Percentiles rank a stretch among this genome's conserved stretches.
Evolutionary conservation across 1,140 invertebrate species (phyloP).

Genomic region (Acyrthosiphon pisum): DNA sequence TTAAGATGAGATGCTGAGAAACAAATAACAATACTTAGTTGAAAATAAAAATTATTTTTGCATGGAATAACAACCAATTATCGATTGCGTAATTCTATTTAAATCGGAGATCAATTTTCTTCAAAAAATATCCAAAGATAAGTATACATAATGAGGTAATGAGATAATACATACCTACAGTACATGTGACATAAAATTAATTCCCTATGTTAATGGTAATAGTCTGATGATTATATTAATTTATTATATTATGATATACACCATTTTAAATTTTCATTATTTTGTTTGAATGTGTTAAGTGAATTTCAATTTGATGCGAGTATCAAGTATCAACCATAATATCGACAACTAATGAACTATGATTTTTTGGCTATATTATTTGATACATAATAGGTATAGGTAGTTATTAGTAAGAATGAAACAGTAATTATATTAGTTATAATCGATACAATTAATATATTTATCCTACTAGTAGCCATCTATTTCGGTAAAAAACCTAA

Average conservation of each 20-base stretch:
- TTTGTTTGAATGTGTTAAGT: not conserved
- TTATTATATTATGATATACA: not conserved
- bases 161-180: not conserved
- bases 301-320: not conserved
- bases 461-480: not conserved
- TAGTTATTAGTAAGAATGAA: not conserved
- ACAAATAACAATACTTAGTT: not conserved
- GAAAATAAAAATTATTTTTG: not conserved
- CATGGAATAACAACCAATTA: not conserved
- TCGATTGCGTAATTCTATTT: not conserved
- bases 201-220: not conserved
- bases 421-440: not conserved
- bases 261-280: not conserved
- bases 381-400: not conserved
- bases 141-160: not conserved
- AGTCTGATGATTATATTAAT: not conserved
- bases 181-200: not conserved
- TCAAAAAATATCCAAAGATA: not conserved
- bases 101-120: not conserved
- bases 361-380: not conserved
- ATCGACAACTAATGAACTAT: not conserved
- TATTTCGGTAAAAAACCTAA: not conserved
- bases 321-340: not conserved
- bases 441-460: not conserved
- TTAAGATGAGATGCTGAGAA: not conserved